phyloP scores from a whole-genome alignment of 2,797 vertebrate genomes.

The Pantherophis vulpinus region DNA sequence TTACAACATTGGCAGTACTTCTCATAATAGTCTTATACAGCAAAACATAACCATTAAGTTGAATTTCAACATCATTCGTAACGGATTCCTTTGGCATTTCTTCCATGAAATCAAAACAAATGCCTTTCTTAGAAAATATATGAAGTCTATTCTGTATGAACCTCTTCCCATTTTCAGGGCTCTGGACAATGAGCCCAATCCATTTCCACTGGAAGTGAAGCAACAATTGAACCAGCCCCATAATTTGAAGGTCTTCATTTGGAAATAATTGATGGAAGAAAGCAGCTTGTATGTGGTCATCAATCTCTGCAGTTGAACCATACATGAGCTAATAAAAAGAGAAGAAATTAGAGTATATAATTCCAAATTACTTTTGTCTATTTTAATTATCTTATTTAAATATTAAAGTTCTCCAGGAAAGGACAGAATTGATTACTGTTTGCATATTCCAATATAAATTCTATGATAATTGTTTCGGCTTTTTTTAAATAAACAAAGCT shows the following conservation, averaged over 20 bases:
- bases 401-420: neutral
- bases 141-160: neutral
- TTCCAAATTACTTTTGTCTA: neutral
- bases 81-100: neutral
- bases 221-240: neutral
- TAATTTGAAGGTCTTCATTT: neutral
- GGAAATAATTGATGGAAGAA: neutral
- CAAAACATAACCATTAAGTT: too few species aligned
- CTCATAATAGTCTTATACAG: neutral
- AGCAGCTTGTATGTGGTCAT: too few species aligned
- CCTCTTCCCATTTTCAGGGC: neutral
- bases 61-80: neutral
- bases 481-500: neutral
- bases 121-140: neutral
- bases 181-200: neutral
- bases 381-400: neutral
- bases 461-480: neutral
- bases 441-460: neutral
- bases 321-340: neutral
- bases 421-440: too few species aligned
- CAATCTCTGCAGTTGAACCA: neutral
- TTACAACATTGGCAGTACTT: neutral
- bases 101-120: conserved; percentile 7
- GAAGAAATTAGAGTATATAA: neutral
- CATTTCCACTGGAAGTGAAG: conserved; percentile 7